Base-by-base conservation (phyloP, 1,140 invertebrate species). In the Paraescarpia echinospica region DNA sequence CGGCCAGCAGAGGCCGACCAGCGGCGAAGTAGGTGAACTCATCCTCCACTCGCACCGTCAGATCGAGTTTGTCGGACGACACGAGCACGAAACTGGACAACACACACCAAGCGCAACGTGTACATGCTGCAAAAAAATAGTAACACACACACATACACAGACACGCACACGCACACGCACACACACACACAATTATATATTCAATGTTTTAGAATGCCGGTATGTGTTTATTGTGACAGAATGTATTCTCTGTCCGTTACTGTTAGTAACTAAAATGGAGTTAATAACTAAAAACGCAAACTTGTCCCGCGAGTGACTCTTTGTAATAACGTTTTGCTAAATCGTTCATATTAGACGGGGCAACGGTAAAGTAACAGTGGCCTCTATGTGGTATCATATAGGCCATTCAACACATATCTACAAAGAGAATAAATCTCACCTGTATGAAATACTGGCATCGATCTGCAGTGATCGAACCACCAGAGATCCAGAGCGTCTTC, bases 21-120 rank as follows among this genome's bases (percentile, higher is more conserved):
- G 48, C 89, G 9, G 92, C 93, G 89, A 94, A 94, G 90, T 94
- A 94, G 9, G 94, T 94, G 89, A 93, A 94, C 48, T 94, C 94
- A 91, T 94, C 94, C 89, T 94, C 93, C 34, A 94, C 93, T 35
- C 89, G 92, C 41, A 94, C 91, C 22, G 92, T 94, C 33, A 94
- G 90, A 91, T 94, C 92, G 33, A 94, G 34, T 22, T 35, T 59
- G 35, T 91, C 35, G 1, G 89, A 35, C 4, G 94, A 94, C 48
- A 92, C 92, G 0, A 94, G 89, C 34, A 92, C 92, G 59, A 94
- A 92, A 33, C 91, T 93, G 91, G 92, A 94, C 12, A 35, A 34
- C 9, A 93, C 31, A 77, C 27, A 31, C 35, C 18, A 34, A 12
- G 91, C 89, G 51, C 88, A 34, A n/a, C 89, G 34, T 22, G 59